Percentiles rank a stretch among this genome's conserved stretches.
Conservation (phyloP, 1,140 invertebrate genomes). For the silkworm (Bombyx mori) region DNA sequence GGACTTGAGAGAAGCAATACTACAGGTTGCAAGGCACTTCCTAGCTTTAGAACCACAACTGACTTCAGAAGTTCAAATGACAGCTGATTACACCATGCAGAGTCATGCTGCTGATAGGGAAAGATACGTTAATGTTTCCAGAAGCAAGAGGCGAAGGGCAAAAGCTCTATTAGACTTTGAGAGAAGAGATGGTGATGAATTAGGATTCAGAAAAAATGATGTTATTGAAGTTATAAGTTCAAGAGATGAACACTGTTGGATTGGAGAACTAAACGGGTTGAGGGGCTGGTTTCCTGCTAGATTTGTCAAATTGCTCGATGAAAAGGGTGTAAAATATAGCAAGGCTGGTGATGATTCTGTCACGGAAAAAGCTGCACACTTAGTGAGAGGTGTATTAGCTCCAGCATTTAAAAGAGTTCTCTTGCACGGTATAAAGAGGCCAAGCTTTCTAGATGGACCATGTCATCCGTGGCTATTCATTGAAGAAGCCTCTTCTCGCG, state of each 20-base stretch:
- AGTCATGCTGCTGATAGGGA: slow-evolving; percentile 95
- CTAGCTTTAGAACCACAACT: slow-evolving; percentile 84
- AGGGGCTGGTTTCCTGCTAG: slow-evolving; percentile 99
- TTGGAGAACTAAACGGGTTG: slow-evolving; percentile 97
- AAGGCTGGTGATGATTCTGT: slow-evolving; percentile 97
- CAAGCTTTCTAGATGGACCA: slow-evolving; percentile 87
- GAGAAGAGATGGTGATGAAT: slow-evolving; percentile 97
- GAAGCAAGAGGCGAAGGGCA: slow-evolving; percentile 89
- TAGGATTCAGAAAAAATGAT: slow-evolving; percentile 98
- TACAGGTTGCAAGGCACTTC: slow-evolving; percentile 91
- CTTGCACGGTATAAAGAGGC: slow-evolving; percentile 95
- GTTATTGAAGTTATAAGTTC: slow-evolving; percentile 98
- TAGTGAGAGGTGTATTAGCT: slow-evolving; percentile 94
- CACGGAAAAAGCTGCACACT: slow-evolving; percentile 95
- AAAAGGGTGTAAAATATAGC: slow-evolving; percentile 96
- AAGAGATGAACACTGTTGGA: slow-evolving; percentile 99
- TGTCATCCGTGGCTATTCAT: slow-evolving; percentile 99
- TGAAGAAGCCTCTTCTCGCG: slow-evolving; percentile 94
- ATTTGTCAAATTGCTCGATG: slow-evolving; percentile 97
- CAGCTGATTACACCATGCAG: slow-evolving; percentile 96
- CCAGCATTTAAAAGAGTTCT: slow-evolving; percentile 95
- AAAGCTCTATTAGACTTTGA: slow-evolving; percentile 98
- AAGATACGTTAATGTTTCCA: slow-evolving; percentile 92
- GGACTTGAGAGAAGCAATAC: slow-evolving; percentile 95
- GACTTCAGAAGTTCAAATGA: slow-evolving; percentile 79